Evolutionary conservation across 2,888 invertebrate genomes (phyloP).

Genomic region (Stenoptilia bipunctidactyla): DNA sequence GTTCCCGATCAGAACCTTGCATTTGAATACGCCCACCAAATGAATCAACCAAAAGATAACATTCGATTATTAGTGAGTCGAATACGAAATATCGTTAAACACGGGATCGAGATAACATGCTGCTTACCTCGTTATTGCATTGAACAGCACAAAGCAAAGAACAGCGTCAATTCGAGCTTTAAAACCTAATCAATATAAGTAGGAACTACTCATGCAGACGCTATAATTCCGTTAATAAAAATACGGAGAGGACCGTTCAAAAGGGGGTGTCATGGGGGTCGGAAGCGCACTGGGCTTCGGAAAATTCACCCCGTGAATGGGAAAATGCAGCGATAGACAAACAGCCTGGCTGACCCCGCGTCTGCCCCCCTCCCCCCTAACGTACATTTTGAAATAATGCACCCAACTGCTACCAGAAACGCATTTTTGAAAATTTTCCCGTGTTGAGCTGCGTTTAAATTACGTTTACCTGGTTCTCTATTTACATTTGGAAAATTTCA

Average conservation of each 20-base stretch:
- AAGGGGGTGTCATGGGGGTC: constrained; percentile 34
- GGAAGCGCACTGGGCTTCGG: constrained; percentile 62
- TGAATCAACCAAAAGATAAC: constrained; percentile 23
- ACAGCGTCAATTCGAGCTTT: neutral
- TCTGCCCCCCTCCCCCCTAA: constrained; percentile 30
- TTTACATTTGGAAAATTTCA: too few relatives aligned
- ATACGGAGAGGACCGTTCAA: constrained; percentile 50
- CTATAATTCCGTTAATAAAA: constrained; percentile 68
- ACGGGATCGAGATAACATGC: neutral
- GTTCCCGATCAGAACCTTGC: constrained; percentile 49
- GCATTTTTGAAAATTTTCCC: too few relatives aligned
- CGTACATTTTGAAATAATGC: constrained; percentile 65
- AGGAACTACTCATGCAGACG: constrained; percentile 56
- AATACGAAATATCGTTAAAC: neutral
- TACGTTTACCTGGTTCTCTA: too few relatives aligned
- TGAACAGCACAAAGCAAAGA: neutral
- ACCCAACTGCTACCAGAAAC: constrained; percentile 20
- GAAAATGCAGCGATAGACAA: constrained; percentile 69
- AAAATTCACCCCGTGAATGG: constrained; percentile 68
- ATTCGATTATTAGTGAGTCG: neutral
- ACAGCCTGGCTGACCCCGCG: constrained; percentile 55
- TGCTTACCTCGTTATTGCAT: too few relatives aligned
- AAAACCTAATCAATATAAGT: constrained; percentile 59
- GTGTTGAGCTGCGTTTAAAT: too few relatives aligned
- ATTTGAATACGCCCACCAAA: constrained; percentile 28